Evolutionary conservation across 2,797 vertebrate genomes (phyloP), one percentile per base, ranked within the genome.

Genomic region (Crocodylus rhombifer): DNA sequence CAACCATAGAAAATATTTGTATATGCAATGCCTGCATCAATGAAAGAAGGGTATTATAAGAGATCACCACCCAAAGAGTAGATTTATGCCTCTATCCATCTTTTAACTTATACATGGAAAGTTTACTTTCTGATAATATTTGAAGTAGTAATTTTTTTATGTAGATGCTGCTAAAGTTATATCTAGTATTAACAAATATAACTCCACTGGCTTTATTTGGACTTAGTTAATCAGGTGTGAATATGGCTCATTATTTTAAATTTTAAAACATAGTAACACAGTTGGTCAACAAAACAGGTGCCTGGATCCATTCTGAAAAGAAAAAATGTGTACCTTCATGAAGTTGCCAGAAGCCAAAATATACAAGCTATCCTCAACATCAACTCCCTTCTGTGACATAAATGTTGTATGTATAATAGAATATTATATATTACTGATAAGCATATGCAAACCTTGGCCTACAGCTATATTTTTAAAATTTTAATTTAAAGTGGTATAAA

Each of bases 1-100:
- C 94, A 96, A 96, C 57, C 76, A 92, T 82, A 78, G 87, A 94
- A 97, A 97, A 95, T 95, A 97, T 95, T 92, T 95, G 90, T 80
- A 30, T 80, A 86, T 93, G 77, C 91, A 92, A 93, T 92, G 84
- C 60, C 74, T 88, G 78, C 15, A 79, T 42, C 69, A 89, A 84
- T 87, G 86, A 85, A 84, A 90, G 82, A 91, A 87, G 64, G 88
- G 28, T 42, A 26, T 93, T 93, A 69, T 57, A 73, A 84, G 67
- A 64, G 23, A 63, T 86, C 93, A 96, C 73, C 90, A 92, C 92
- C 82, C 91, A 90, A 86, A 86, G 14, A 95, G 74, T 51, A n/a
- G 65, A 1, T 85, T 86, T 90, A 62, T 91, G 14, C 57, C 21
- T 42, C 7, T 23, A 91, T 89, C 75, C 80, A 76, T 83, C 62